A percentile compares a stretch with the other conserved stretches of the same genome.
phyloP scores from a whole-genome alignment of 2,113 vertebrate genomes.

The Amazona vittata region DNA sequence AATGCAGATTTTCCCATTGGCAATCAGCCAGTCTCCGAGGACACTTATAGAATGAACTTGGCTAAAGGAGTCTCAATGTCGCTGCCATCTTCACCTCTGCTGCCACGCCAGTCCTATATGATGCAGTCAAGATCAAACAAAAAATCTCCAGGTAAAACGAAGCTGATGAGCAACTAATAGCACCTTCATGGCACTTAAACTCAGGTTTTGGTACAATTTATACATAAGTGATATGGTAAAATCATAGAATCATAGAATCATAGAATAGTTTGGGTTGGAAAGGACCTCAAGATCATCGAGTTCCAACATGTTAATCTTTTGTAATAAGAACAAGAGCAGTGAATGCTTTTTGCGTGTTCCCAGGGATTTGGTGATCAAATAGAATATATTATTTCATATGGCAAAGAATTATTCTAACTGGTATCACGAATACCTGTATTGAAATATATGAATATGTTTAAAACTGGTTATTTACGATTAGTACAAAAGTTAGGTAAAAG shows the following conservation, averaged over 20 bases:
- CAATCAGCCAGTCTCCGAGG: conserved; percentile 71
- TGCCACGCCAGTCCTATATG: conserved; percentile 90
- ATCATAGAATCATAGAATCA: not conserved
- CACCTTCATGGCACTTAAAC: not conserved
- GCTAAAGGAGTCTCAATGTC: conserved; percentile 95
- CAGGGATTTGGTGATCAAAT: not conserved
- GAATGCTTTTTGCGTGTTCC: not conserved
- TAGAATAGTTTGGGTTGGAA: too few relatives aligned
- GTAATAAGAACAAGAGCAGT: not conserved
- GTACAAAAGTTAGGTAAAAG: not conserved
- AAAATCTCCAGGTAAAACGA: conserved; percentile 90
- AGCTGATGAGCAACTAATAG: not conserved
- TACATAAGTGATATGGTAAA: not conserved
- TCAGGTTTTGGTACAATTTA: not conserved
- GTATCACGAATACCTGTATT: not conserved
- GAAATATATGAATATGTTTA: not conserved
- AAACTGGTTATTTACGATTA: not conserved
- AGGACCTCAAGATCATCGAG: too few relatives aligned
- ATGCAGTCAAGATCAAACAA: conserved; percentile 87
- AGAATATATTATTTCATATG: not conserved
- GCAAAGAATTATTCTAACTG: not conserved
- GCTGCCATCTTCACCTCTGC: conserved; percentile 92
- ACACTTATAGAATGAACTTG: conserved; percentile 81
- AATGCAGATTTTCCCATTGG: conserved; percentile 68
- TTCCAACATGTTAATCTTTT: not conserved